Conservation (phyloP, 2,888 invertebrate species). For the Lepidochrysops patricia region DNA sequence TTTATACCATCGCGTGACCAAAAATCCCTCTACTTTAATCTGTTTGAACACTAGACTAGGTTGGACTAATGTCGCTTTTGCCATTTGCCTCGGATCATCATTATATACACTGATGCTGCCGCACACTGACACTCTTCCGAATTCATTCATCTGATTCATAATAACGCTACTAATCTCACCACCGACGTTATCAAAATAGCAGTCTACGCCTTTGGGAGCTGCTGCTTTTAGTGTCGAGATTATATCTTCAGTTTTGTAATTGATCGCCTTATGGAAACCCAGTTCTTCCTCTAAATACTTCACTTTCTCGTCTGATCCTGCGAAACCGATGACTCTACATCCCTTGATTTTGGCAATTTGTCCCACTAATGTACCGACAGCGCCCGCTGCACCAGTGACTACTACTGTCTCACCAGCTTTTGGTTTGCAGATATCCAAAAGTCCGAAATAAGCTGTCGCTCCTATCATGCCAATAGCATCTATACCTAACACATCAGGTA, state of each 20-base stretch:
- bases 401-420: constrained; percentile 79
- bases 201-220: constrained; percentile 79
- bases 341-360: constrained; percentile 81
- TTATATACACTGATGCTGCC: constrained; percentile 53
- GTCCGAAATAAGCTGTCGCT: constrained; percentile 79
- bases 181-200: constrained; percentile 84
- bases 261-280: constrained; percentile 79
- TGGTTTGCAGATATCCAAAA: constrained; percentile 77
- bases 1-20: constrained; percentile 58
- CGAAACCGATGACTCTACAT: constrained; percentile 75
- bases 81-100: constrained; percentile 31
- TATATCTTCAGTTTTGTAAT: constrained; percentile 78
- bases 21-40: constrained; percentile 78
- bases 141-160: constrained; percentile 71
- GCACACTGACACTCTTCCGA: constrained; percentile 39
- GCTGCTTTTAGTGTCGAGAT: constrained; percentile 66
- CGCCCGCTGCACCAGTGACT: constrained; percentile 80
- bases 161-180: constrained; percentile 74
- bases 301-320: constrained; percentile 79
- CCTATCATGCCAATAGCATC: constrained; percentile 78
- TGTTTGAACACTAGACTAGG: constrained; percentile 71
- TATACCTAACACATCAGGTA: constrained; percentile 63
- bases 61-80: constrained; percentile 64
- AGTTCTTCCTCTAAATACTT: constrained; percentile 76
- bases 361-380: constrained; percentile 82